phyloP scores from a whole-genome alignment of 30 jellyfish, hydroid and myxozoan species.

The Aurelia coerulea region DNA sequence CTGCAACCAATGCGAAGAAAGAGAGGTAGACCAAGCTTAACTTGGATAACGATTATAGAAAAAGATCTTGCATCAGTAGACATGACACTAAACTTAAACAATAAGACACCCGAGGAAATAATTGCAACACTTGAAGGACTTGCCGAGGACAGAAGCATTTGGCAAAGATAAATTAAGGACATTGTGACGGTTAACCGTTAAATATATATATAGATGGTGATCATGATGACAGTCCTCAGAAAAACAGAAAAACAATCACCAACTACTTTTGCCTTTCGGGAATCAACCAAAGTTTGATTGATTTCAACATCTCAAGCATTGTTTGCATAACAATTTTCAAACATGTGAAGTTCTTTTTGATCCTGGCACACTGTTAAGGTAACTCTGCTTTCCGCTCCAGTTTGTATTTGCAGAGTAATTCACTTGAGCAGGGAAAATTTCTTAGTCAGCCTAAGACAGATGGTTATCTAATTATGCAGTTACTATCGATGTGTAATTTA shows the following conservation, averaged over 20 bases:
- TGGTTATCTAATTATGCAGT: too few species aligned
- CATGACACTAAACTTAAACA: slow-evolving; percentile 29
- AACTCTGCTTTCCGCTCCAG: too few species aligned
- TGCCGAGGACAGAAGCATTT: slow-evolving; percentile 26
- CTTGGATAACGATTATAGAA: background rate
- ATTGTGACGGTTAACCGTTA: slow-evolving; percentile 29
- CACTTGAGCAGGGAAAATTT: too few species aligned
- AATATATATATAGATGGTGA: slow-evolving; percentile 19
- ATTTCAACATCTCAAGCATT: too few species aligned
- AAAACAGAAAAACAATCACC: background rate
- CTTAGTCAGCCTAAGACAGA: too few species aligned
- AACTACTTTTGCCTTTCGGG: too few species aligned
- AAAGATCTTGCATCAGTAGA: background rate
- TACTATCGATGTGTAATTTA: too few species aligned
- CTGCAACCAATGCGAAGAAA: slow-evolving; percentile 34
- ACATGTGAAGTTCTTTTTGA: too few species aligned
- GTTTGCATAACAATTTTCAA: too few species aligned
- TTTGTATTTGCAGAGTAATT: too few species aligned
- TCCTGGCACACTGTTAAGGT: too few species aligned
- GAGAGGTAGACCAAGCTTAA: slow-evolving; percentile 36
- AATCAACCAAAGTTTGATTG: too few species aligned
- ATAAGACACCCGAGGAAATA: slow-evolving; percentile 9
- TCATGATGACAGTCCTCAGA: background rate
- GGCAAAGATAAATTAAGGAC: slow-evolving; percentile 25
- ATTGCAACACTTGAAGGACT: slow-evolving; percentile 38